Percentiles rank a stretch among this genome's conserved stretches.
phyloP scores from a whole-genome alignment of 1,140 invertebrate species.

The Zaprionus tsacasi region DNA sequence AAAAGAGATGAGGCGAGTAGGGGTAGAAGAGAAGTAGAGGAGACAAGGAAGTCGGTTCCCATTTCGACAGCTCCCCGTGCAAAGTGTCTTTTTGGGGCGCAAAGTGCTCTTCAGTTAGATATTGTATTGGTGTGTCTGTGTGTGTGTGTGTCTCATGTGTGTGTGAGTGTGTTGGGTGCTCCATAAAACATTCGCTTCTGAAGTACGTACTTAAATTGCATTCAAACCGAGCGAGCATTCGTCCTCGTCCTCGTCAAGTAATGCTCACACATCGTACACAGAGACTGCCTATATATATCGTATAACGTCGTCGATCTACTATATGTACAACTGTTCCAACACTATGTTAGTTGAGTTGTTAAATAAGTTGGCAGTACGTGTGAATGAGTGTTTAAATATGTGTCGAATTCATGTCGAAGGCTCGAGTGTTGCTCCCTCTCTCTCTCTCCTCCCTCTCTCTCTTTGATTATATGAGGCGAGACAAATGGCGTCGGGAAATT shows the following conservation, averaged over 20 bases:
- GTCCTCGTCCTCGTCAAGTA: constrained; percentile 46
- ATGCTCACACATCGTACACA: constrained; percentile 46
- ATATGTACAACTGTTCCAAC: constrained; percentile 34
- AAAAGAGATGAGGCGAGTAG: constrained; percentile 24
- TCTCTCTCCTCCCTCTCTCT: not conserved
- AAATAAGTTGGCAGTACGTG: constrained; percentile 78
- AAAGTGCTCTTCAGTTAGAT: constrained; percentile 42
- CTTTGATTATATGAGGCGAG: constrained; percentile 21
- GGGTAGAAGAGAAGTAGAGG: not conserved
- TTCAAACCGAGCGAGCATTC: constrained; percentile 69
- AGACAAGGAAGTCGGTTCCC: constrained; percentile 43
- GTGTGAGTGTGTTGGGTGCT: constrained; percentile 55
- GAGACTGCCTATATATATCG: not conserved
- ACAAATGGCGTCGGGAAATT: constrained; percentile 22
- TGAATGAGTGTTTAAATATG: constrained; percentile 77
- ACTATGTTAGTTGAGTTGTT: constrained; percentile 57
- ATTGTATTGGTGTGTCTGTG: constrained; percentile 30
- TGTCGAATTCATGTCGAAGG: constrained; percentile 62
- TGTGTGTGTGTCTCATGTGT: constrained; percentile 47
- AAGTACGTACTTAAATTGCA: constrained; percentile 81
- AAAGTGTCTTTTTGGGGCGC: constrained; percentile 60
- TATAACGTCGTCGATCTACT: constrained; percentile 48
- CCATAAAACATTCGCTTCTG: constrained; percentile 78
- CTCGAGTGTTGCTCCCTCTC: constrained; percentile 5
- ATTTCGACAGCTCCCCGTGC: constrained; percentile 49